Conservation (phyloP, 53 echinoderm and acorn worm genomes). For the Astropecten irregularis region DNA sequence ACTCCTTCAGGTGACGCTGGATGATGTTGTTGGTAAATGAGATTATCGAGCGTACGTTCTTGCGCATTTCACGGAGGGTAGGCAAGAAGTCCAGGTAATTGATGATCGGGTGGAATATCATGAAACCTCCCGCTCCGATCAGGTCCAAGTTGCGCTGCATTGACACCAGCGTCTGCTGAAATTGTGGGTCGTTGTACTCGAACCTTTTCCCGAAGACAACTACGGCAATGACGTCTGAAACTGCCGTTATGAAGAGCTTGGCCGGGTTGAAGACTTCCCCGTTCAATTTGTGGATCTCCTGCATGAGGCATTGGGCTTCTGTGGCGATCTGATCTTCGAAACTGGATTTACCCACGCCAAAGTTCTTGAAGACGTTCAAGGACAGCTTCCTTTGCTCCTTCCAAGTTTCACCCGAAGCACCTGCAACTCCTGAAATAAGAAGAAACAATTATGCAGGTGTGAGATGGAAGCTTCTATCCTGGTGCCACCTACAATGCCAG, state of each 20-base stretch:
- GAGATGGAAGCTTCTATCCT: too few relatives aligned
- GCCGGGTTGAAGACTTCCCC: conserved; percentile 28
- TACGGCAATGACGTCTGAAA: conserved; percentile 57
- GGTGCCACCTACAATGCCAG: too few relatives aligned
- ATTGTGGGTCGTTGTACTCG: conserved; percentile 60
- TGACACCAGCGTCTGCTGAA: conserved; percentile 15
- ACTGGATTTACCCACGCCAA: conserved; percentile 32
- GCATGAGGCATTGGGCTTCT: conserved; percentile 8
- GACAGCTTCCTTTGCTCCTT: conserved; percentile 48
- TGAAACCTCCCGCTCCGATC: conserved; percentile 49
- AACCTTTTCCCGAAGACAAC: conserved; percentile 67
- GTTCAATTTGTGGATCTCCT: conserved; percentile 12
- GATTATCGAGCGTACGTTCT: conserved; percentile 16
- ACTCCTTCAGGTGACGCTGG: conserved; percentile 34
- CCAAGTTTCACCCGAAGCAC: conserved; percentile 29
- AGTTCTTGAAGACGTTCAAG: conserved; percentile 33
- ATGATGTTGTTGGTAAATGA: conserved; percentile 52
- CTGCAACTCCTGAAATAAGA: conserved; percentile 2
- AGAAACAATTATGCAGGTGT: too few relatives aligned
- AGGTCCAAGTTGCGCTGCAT: conserved; percentile 62
- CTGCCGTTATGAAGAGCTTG: conserved; percentile 27
- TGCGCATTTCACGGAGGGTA: conserved; percentile 17
- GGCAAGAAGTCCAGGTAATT: conserved; percentile 48
- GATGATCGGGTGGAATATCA: conserved; percentile 45
- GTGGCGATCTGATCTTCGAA: conserved; percentile 49